Evolutionary conservation across 2,797 vertebrate species (phyloP).

Genomic region (Erpetoichthys calabaricus): DNA sequence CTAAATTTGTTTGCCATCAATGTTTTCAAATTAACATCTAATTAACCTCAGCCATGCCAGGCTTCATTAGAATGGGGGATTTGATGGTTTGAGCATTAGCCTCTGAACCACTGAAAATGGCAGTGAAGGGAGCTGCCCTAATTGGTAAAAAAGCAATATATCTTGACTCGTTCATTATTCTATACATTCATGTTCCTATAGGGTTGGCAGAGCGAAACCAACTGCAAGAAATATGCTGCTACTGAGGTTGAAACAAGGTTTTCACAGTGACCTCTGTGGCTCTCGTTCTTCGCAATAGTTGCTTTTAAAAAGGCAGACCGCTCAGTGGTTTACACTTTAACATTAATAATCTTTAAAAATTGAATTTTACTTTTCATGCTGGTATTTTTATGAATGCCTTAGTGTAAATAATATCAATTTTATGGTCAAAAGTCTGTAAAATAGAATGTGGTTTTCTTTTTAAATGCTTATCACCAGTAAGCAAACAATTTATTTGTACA

Average conservation of each 20-base stretch:
- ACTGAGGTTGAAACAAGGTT: not conserved
- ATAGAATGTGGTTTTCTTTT: too few species aligned
- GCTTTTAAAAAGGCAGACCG: not conserved
- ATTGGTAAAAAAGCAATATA: conserved; percentile 2
- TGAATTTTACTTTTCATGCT: not conserved
- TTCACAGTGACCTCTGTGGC: not conserved
- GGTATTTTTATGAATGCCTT: too few species aligned
- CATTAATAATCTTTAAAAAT: conserved; percentile 1
- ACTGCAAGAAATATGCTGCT: conserved; percentile 1
- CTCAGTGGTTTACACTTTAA: conserved; percentile 1
- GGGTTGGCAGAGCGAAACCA: conserved; percentile 1
- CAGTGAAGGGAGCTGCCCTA: conserved; percentile 3
- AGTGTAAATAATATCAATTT: too few species aligned
- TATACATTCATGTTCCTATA: conserved; percentile 5
- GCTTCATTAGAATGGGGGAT: conserved; percentile 26
- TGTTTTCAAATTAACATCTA: conserved; percentile 30
- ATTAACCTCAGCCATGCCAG: conserved; percentile 37
- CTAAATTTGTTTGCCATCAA: conserved; percentile 2
- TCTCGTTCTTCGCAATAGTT: not conserved
- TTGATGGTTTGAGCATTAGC: conserved; percentile 10
- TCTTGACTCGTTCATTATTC: conserved; percentile 7
- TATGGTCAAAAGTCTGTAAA: too few species aligned
- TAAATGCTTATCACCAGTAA: too few species aligned
- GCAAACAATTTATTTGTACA: too few species aligned
- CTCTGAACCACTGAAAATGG: conserved; percentile 4